These are phyloP conservation scores for Brachystomella parvula DNA, from an alignment of 1,140 invertebrate species.

Conservation along the genomic window DNA sequence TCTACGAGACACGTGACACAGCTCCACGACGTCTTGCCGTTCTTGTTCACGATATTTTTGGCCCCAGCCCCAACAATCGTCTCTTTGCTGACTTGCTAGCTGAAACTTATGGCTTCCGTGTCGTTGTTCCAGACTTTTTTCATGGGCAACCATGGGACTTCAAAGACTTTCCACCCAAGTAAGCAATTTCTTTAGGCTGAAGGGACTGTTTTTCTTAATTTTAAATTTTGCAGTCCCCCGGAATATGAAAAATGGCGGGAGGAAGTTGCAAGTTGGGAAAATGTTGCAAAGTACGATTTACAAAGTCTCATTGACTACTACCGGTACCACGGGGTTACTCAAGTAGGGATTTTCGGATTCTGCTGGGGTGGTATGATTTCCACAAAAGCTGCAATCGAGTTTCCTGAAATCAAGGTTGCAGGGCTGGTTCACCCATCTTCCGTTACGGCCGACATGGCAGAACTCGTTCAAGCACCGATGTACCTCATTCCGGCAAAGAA, in stretches of 20 bases:
- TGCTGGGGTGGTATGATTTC: slow-evolving; percentile 37
- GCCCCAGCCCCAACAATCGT: slow-evolving; percentile 18
- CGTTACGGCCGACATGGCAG: slow-evolving; percentile 17
- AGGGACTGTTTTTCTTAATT: no score
- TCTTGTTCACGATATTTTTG: slow-evolving; percentile 36
- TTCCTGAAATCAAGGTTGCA: slow-evolving; percentile 24
- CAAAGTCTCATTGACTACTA: slow-evolving; percentile 24
- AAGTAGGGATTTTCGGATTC: slow-evolving; percentile 34
- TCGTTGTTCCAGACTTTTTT: slow-evolving; percentile 33
- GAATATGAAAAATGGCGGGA: slow-evolving; percentile 7
- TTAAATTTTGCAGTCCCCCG: slow-evolving; percentile 5
- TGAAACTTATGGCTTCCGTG: slow-evolving; percentile 17
- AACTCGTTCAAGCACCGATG: slow-evolving; percentile 24
- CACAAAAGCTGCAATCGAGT: slow-evolving; percentile 19
- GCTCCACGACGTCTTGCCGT: no score
- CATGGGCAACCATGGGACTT: slow-evolving; percentile 13
- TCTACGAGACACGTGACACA: neutral
- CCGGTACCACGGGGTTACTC: slow-evolving; percentile 13
- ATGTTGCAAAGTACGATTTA: slow-evolving; percentile 24
- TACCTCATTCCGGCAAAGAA: slow-evolving; percentile 23
- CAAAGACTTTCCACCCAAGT: slow-evolving; percentile 10
- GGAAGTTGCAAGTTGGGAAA: slow-evolving; percentile 15
- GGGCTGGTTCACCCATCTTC: slow-evolving; percentile 30
- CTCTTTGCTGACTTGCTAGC: slow-evolving; percentile 27
- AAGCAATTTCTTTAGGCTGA: neutral